Percentiles rank a stretch among this genome's conserved stretches.
phyloP scores from a whole-genome alignment of 2,888 invertebrate species.

The Rotaria magnacalcarata region DNA sequence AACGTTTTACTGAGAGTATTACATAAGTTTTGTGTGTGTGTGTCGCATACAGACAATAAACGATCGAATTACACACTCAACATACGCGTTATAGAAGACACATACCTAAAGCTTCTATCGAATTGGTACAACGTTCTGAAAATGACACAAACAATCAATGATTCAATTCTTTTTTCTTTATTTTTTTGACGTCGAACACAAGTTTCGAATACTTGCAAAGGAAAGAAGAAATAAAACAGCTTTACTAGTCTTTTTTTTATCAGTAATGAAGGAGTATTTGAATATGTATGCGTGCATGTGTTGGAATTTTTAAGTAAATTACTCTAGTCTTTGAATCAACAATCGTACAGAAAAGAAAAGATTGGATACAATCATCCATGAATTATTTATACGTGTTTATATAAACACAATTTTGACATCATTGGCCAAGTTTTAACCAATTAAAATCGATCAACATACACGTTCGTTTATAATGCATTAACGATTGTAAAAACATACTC shows the following conservation, averaged over 20 bases:
- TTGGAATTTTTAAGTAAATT: not conserved
- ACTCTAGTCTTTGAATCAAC: not conserved
- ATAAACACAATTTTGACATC: not conserved
- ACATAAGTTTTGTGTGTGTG: not conserved
- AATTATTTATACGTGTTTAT: not conserved
- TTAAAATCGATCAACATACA: not conserved
- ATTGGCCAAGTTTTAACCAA: not conserved
- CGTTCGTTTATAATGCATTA: not conserved
- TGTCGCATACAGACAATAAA: conserved; percentile 3
- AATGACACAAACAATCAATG: not conserved
- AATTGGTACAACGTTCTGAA: not conserved
- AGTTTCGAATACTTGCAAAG: not conserved
- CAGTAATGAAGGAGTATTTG: not conserved
- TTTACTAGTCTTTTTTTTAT: not conserved
- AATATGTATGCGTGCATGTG: not conserved
- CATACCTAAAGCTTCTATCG: not conserved
- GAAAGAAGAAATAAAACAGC: not conserved
- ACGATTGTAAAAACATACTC: not conserved
- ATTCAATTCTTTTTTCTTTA: not conserved
- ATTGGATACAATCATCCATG: not conserved
- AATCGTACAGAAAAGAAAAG: not conserved
- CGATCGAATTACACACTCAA: not conserved
- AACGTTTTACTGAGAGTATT: not conserved
- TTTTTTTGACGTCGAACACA: not conserved
- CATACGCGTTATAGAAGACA: not conserved